Evolutionary conservation across 2,888 invertebrate species (phyloP).

Genomic region (Hyalella azteca): DNA sequence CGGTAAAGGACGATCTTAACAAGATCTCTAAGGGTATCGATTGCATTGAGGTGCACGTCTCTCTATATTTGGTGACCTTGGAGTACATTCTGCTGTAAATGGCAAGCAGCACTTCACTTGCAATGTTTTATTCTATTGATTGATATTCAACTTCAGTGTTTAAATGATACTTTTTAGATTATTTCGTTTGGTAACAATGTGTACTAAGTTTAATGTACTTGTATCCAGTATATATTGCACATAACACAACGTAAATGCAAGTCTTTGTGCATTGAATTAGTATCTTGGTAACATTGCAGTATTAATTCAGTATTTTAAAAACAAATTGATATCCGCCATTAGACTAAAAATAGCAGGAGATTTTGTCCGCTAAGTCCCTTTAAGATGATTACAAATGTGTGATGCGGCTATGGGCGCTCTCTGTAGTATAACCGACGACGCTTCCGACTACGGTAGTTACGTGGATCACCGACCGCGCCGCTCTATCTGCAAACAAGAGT

Average conservation of each 20-base stretch:
- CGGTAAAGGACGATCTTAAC: too few species aligned
- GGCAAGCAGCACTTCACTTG: too few species aligned
- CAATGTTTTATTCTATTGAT: too few species aligned
- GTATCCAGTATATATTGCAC: neutral
- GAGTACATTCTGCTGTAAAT: too few species aligned
- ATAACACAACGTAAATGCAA: neutral
- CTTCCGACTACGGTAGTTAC: neutral
- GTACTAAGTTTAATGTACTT: too few species aligned
- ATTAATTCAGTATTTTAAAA: neutral
- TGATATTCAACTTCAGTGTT: too few species aligned
- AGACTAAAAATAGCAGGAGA: neutral
- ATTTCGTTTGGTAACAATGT: too few species aligned
- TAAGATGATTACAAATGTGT: neutral
- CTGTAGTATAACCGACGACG: neutral
- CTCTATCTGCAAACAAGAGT: neutral
- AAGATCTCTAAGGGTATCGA: too few species aligned
- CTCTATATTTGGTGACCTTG: too few species aligned
- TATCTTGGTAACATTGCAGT: neutral
- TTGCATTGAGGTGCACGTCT: too few species aligned
- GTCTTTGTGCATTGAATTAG: neutral
- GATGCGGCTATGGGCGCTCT: neutral
- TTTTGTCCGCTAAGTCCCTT: neutral
- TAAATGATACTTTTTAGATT: too few species aligned
- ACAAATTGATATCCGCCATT: too few species aligned
- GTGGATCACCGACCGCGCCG: neutral